Evolutionary conservation across 1,140 invertebrate species (phyloP), one percentile per base, ranked within the genome.

Genomic region (Lysiphlebus fabarum): DNA sequence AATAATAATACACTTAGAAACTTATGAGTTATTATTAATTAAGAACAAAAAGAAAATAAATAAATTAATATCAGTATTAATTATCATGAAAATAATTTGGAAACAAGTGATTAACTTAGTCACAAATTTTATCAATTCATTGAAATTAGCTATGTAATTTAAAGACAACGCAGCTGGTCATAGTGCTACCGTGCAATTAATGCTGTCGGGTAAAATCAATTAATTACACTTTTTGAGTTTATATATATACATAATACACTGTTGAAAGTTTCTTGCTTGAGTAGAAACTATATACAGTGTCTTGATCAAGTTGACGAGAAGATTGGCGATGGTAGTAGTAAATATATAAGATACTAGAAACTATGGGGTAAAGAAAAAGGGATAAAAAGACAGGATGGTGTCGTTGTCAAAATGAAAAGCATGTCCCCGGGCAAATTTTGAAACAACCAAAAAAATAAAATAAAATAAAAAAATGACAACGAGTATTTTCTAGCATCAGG

Each of bases 161-260:
- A 7, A 43, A 7, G 9, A 37, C 48, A 36, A 33, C 33, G 36
- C 10, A 37, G 10, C 12, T 34, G 36, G 33, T 36, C 9, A 17
- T 41, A 42, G 56, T 8, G 50, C 51, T 53, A 45, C 40, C 51
- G 33, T 53, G 50, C 49, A 59, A 53, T 59, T 59, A 59, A 59
- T 59, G 51, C 51, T 43, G 48, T 59, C 58, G 34, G 40, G 50
- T 36, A 56, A 43, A 43, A 59, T 59, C 43, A 59, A 59, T 59
- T 59, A 59, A 59, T 59, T 53, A 59, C 50, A 59, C 42, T 50
- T 59, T 59, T 53, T 37, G 7, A 48, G 57, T 59, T 53, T 53
- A 50, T 12, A 36, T 53, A 50, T 12, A 36, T 34, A 11, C 48
- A 26, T 40, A 8, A 40, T 40, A 40, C 38, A 11, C 38, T 40